These are phyloP conservation scores for Paragorgia papillata DNA, from an alignment of 92 coral and sea anemone species.

Conservation along the genomic window DNA sequence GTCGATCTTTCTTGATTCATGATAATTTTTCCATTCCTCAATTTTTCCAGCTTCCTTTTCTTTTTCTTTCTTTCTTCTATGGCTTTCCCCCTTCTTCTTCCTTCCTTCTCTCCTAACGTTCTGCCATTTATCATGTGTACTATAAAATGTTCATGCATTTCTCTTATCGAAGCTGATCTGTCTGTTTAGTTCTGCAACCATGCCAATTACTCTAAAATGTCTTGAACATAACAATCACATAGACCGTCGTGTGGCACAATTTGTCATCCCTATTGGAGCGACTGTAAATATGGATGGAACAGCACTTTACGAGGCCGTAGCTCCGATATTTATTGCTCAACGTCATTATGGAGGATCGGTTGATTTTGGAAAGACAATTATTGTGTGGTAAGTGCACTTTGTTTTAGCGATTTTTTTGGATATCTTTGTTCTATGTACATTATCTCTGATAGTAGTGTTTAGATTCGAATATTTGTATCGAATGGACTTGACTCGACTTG, in stretches of 20 bases:
- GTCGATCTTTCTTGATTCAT: too few species aligned
- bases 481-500: too few species aligned
- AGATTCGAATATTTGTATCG: too few species aligned
- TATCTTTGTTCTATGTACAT: background rate
- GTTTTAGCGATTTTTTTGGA: background rate
- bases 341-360: conserved; percentile 42
- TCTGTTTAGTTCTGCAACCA: conserved; percentile 49
- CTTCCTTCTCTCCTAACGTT: too few species aligned
- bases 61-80: too few species aligned
- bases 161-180: too few species aligned
- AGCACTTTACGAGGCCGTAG: conserved; percentile 51
- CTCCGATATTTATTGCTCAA: conserved; percentile 50
- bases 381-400: conserved; percentile 32
- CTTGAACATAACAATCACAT: conserved; percentile 49
- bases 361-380: conserved; percentile 42
- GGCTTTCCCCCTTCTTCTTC: too few species aligned
- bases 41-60: background rate
- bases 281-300: conserved; percentile 60
- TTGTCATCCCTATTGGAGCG: conserved; percentile 57
- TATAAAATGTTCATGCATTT: too few species aligned
- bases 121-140: too few species aligned
- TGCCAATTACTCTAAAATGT: conserved; percentile 53
- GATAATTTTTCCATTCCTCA: too few species aligned
- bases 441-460: too few species aligned
- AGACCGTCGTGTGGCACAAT: conserved; percentile 50